Conservation (phyloP, 2,113 vertebrate genomes). For the Bubo scandiacus region DNA sequence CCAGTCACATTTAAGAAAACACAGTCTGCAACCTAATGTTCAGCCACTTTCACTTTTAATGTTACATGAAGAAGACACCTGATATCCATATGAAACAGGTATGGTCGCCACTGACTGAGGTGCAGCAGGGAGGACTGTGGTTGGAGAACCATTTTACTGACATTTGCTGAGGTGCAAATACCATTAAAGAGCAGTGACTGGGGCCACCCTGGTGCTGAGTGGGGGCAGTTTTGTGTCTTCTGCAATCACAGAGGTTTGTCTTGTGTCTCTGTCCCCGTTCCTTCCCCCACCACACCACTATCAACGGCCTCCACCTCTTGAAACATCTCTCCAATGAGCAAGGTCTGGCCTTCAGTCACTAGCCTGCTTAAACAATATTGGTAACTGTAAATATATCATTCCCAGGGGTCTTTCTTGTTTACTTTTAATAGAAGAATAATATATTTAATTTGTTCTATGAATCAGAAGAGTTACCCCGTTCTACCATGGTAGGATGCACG, state of each 20-base stretch:
- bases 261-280: background rate
- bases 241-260: background rate
- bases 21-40: background rate
- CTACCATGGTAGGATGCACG: background rate
- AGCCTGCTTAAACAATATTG: background rate
- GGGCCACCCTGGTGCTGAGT: background rate
- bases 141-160: background rate
- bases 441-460: background rate
- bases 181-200: background rate
- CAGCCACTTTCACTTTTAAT: background rate
- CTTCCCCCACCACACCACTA: background rate
- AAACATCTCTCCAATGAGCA: background rate
- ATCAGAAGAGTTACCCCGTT: background rate
- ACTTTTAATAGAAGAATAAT: background rate
- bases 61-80: background rate
- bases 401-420: background rate
- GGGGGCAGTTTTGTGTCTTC: background rate
- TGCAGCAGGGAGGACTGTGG: background rate
- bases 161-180: background rate
- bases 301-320: background rate
- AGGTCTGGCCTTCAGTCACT: background rate
- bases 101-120: background rate
- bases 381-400: background rate
- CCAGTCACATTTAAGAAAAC: background rate
- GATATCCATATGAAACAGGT: rapidly evolving